Evolutionary conservation across 2,888 invertebrate species (phyloP).

Genomic region (Rutpela maculata): DNA sequence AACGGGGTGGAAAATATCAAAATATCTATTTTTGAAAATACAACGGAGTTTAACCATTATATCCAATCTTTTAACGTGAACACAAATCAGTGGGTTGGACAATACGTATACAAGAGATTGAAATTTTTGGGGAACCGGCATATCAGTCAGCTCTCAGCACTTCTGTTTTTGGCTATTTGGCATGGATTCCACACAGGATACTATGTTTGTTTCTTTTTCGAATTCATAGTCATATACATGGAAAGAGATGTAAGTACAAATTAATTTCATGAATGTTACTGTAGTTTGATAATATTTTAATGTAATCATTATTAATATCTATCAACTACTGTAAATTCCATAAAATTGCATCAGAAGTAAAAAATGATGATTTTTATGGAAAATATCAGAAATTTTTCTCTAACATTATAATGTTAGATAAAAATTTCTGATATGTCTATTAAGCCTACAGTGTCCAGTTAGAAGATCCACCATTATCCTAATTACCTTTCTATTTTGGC

Average conservation of each 20-base stretch:
- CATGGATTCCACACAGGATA: constrained; percentile 97
- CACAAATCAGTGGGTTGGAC: constrained; percentile 95
- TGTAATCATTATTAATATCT: too few relatives aligned
- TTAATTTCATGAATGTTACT: background rate
- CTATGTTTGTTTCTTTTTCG: constrained; percentile 93
- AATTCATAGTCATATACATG: constrained; percentile 90
- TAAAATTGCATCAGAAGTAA: too few relatives aligned
- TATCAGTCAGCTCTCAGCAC: constrained; percentile 87
- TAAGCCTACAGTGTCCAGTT: too few relatives aligned
- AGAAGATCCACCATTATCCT: too few relatives aligned
- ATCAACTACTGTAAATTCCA: too few relatives aligned
- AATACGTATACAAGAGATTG: constrained; percentile 95
- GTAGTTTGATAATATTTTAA: background rate
- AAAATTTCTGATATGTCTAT: too few relatives aligned
- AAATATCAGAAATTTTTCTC: too few relatives aligned
- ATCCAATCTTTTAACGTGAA: constrained; percentile 96
- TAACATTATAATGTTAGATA: too few relatives aligned
- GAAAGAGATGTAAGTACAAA: constrained; percentile 85
- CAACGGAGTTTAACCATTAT: constrained; percentile 89
- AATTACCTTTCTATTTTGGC: too few relatives aligned
- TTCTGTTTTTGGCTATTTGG: constrained; percentile 95
- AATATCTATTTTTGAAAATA: constrained; percentile 87
- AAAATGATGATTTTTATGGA: too few relatives aligned
- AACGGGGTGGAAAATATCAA: constrained; percentile 94
- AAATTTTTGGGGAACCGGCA: constrained; percentile 90